Evolutionary conservation across 2,797 vertebrate genomes (phyloP).

Genomic region (Smutsia gigantea): DNA sequence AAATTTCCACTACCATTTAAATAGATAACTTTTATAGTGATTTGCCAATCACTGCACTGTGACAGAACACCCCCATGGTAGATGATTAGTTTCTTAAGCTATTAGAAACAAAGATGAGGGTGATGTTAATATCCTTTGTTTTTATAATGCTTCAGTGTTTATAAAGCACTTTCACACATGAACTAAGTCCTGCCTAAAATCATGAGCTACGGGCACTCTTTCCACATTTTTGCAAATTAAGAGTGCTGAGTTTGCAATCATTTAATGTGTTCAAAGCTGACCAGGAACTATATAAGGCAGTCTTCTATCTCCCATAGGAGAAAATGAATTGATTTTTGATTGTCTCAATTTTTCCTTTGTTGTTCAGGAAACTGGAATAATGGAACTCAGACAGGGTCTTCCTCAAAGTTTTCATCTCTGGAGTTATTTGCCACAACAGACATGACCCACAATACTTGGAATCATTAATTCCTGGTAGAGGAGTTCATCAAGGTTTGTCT

Average conservation of each 20-base stretch:
- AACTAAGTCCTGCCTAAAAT: constrained; percentile 33
- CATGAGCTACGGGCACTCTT: neutral
- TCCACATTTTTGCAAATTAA: neutral
- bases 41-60: neutral
- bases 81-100: constrained; percentile 16
- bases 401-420: neutral
- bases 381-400: neutral
- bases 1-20: constrained; percentile 54
- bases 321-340: neutral
- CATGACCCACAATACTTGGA: neutral
- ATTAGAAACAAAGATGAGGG: constrained; percentile 52
- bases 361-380: neutral
- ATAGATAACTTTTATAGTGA: constrained; percentile 36
- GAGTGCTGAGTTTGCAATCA: neutral
- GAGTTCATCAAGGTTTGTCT: neutral
- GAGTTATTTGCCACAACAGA: neutral
- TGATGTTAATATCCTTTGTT: constrained; percentile 3
- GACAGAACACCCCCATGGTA: neutral
- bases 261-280: constrained; percentile 47
- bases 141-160: constrained; percentile 14
- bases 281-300: neutral
- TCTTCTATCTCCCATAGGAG: neutral
- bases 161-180: neutral
- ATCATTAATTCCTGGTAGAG: neutral
- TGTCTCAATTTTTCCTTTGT: neutral